Conservation (phyloP, 2,888 invertebrate species). For the Leptopilina drosophilae region DNA sequence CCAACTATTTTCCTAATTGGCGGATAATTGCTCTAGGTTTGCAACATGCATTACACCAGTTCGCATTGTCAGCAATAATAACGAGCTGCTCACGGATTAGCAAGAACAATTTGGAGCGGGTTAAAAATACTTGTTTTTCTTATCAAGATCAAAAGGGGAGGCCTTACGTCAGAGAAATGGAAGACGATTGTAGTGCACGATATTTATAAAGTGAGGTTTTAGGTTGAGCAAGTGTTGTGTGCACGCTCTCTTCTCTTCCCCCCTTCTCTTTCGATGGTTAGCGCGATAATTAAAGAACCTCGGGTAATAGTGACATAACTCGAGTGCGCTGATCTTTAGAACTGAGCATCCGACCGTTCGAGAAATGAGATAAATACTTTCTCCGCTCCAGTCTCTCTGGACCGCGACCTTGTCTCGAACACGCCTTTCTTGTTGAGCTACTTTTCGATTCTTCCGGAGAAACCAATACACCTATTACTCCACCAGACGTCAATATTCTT, state of each 20-base stretch:
- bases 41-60: too few species aligned
- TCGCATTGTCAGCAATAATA: too few species aligned
- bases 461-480: constrained; percentile 47
- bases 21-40: too few species aligned
- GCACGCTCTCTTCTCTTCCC: constrained; percentile 5
- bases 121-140: not conserved
- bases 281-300: constrained; percentile 49
- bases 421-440: constrained; percentile 51
- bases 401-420: constrained; percentile 53
- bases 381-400: constrained; percentile 45
- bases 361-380: constrained; percentile 56
- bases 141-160: not conserved
- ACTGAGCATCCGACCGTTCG: constrained; percentile 43
- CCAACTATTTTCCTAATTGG: too few species aligned
- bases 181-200: constrained; percentile 26
- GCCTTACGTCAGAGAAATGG: constrained; percentile 3
- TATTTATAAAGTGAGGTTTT: constrained; percentile 9
- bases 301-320: constrained; percentile 44
- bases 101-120: constrained; percentile 9
- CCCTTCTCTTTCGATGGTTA: not conserved
- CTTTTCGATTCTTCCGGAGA: constrained; percentile 55
- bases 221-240: not conserved
- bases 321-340: constrained; percentile 47
- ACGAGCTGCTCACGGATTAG: not conserved
- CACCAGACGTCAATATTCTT: constrained; percentile 25